Conservation (phyloP, 1,140 invertebrate genomes). For the Drosophila mayri region DNA sequence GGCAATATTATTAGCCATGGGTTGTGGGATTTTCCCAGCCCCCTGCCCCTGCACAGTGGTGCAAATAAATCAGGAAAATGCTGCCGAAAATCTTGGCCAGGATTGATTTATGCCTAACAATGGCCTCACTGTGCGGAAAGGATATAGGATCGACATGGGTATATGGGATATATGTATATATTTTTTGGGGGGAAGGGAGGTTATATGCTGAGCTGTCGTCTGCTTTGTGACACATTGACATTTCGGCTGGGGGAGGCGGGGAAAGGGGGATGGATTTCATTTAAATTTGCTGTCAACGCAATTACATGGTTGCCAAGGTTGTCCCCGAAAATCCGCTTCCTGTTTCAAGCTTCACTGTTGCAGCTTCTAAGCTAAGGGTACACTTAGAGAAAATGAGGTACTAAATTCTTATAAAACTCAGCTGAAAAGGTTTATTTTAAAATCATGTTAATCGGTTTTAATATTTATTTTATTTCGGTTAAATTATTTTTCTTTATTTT, state of each 20-base stretch:
- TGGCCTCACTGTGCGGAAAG: constrained; percentile 1
- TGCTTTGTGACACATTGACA: constrained; percentile 80
- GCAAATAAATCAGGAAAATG: constrained; percentile 44
- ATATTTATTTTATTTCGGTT: too few relatives aligned
- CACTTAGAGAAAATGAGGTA: neutral
- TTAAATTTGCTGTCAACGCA: constrained; percentile 84
- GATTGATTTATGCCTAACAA: constrained; percentile 32
- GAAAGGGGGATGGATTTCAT: constrained; percentile 62
- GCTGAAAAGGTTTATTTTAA: too few relatives aligned
- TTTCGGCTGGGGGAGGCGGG: constrained; percentile 27
- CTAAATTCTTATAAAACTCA: too few relatives aligned
- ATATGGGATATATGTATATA: too few relatives aligned
- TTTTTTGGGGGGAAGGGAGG: neutral
- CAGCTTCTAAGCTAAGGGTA: constrained; percentile 18
- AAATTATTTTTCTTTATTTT: too few relatives aligned
- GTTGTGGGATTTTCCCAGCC: neutral
- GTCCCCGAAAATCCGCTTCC: constrained; percentile 42
- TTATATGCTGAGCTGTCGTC: constrained; percentile 56
- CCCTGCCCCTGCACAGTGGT: constrained; percentile 6
- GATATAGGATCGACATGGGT: neutral
- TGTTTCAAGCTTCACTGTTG: constrained; percentile 27
- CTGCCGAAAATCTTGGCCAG: constrained; percentile 33
- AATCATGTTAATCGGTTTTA: too few relatives aligned
- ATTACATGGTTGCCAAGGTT: constrained; percentile 70
- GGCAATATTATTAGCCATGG: constrained; percentile 76